These are phyloP conservation scores for Colletes latitarsis DNA, from an alignment of 1,140 invertebrate species.

Conservation along the genomic window DNA sequence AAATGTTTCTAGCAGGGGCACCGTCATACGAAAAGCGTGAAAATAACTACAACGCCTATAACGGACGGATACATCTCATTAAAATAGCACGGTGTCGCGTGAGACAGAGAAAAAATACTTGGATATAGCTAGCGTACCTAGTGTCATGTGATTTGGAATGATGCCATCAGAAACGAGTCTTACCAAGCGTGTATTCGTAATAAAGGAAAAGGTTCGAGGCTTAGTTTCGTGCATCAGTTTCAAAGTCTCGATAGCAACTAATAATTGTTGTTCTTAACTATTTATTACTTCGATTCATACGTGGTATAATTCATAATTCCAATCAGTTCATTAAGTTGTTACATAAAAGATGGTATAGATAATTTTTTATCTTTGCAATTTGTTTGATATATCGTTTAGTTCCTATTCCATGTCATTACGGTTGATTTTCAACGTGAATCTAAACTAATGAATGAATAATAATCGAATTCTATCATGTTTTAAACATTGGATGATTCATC, in stretches of 20 bases:
- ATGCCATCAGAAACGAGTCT: slow-evolving; percentile 68
- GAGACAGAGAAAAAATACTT: slow-evolving; percentile 51
- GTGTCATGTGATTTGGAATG: slow-evolving; percentile 72
- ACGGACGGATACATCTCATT: slow-evolving; percentile 47
- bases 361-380: not conserved
- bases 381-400: not conserved
- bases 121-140: slow-evolving; percentile 49
- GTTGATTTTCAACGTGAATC: too few species aligned
- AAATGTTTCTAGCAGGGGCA: not conserved
- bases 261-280: too few species aligned
- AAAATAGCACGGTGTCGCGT: slow-evolving; percentile 48
- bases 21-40: slow-evolving; percentile 22
- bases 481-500: too few species aligned
- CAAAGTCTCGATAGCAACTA: not conserved
- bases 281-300: too few species aligned
- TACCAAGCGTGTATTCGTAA: slow-evolving; percentile 40
- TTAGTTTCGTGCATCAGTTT: slow-evolving; percentile 12
- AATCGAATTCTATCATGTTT: too few species aligned
- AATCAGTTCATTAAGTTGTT: too few species aligned
- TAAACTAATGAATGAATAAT: too few species aligned
- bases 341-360: too few species aligned
- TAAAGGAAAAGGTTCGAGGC: slow-evolving; percentile 43
- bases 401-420: not conserved
- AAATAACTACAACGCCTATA: slow-evolving; percentile 48
- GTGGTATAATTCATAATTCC: too few species aligned